Conservation (phyloP, 2,888 invertebrate species). For the Ditylenchus weischeri region DNA sequence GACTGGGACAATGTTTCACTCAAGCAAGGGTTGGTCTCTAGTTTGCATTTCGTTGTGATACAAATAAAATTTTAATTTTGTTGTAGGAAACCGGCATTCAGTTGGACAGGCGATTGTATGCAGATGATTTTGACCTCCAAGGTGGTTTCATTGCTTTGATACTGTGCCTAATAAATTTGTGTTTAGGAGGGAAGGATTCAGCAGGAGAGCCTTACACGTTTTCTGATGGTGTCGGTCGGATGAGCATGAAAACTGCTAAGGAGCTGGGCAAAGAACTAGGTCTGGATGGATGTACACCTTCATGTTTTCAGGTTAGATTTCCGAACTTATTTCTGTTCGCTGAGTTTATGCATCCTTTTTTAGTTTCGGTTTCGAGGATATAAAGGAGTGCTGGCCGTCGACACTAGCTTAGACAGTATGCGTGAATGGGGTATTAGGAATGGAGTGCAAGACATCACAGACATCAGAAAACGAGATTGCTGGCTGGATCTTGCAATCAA, state of each 20-base stretch:
- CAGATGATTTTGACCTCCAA: conserved; percentile 25
- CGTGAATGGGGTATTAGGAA: conserved; percentile 28
- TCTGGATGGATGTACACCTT: conserved; percentile 42
- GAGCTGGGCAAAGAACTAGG: conserved; percentile 38
- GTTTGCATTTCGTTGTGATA: neutral
- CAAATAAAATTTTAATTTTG: neutral
- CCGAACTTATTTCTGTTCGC: neutral
- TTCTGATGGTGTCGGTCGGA: conserved; percentile 54
- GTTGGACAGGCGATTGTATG: conserved; percentile 27
- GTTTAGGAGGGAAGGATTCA: conserved; percentile 25
- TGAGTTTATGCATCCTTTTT: conserved; percentile 5
- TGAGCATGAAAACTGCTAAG: conserved; percentile 44
- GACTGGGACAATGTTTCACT: conserved; percentile 60
- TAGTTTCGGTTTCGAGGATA: conserved; percentile 56
- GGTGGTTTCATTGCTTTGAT: conserved; percentile 4
- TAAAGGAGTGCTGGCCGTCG: conserved; percentile 56
- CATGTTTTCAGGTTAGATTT: conserved; percentile 37
- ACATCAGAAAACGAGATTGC: conserved; percentile 14
- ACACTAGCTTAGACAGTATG: conserved; percentile 45
- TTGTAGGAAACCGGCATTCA: conserved; percentile 31
- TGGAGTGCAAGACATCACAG: conserved; percentile 21
- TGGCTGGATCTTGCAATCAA: conserved; percentile 26
- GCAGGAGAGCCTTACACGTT: conserved; percentile 36
- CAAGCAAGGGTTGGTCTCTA: conserved; percentile 38
- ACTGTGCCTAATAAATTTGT: too few species aligned